A percentile compares a stretch with the other conserved stretches of the same genome.
These are phyloP conservation scores for Agonopterix subpropinquella DNA, from an alignment of 2,888 invertebrate genomes.

Conservation along the genomic window DNA sequence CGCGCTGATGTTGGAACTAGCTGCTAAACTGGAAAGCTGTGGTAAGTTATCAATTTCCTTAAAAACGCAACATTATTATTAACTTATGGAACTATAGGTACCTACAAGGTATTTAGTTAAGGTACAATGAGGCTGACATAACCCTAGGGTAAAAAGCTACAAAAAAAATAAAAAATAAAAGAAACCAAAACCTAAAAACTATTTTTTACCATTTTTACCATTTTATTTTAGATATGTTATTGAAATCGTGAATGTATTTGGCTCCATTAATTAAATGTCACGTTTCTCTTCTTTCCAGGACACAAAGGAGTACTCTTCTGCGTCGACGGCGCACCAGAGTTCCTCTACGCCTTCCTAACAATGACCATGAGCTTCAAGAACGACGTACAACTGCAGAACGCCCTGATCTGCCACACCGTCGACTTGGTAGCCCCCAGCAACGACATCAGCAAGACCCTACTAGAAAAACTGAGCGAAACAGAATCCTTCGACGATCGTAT, in stretches of 20 bases:
- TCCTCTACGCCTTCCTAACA: constrained; percentile 74
- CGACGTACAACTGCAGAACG: constrained; percentile 72
- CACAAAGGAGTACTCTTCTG: constrained; percentile 79
- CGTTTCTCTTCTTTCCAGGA: constrained; percentile 27
- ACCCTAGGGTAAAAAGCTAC: too few relatives aligned
- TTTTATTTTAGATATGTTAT: too few relatives aligned
- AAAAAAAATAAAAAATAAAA: too few relatives aligned
- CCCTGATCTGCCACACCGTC: constrained; percentile 72
- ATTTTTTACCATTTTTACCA: too few relatives aligned
- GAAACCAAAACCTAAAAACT: too few relatives aligned
- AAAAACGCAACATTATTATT: too few relatives aligned
- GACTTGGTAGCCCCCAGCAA: constrained; percentile 63
- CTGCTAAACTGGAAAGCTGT: constrained; percentile 79
- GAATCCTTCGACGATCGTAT: constrained; percentile 76
- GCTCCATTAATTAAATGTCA: too few relatives aligned
- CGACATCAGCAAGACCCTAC: constrained; percentile 44
- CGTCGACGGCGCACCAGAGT: constrained; percentile 88
- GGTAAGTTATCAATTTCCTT: constrained; percentile 47
- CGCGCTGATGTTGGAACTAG: constrained; percentile 85
- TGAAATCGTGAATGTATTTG: too few relatives aligned
- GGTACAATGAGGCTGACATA: too few relatives aligned
- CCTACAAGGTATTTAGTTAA: too few relatives aligned
- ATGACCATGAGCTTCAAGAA: constrained; percentile 59
- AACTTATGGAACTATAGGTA: too few relatives aligned
- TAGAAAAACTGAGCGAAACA: constrained; percentile 64